Evolutionary conservation across 2,113 vertebrate species (phyloP).

Genomic region (Limnothrissa miodon): DNA sequence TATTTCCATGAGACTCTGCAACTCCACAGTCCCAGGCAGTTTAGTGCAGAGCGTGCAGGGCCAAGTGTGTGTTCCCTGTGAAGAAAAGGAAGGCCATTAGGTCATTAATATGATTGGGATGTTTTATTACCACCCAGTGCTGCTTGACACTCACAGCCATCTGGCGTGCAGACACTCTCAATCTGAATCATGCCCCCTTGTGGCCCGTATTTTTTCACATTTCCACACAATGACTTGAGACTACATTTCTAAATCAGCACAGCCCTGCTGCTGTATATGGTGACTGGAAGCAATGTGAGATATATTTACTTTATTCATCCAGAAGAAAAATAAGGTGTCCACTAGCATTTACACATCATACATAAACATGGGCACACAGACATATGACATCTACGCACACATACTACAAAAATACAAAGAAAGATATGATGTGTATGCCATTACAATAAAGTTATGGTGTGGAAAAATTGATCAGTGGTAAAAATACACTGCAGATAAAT

Average conservation of each 20-base stretch:
- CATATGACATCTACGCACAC: no score
- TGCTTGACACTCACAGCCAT: slow-evolving; percentile 32
- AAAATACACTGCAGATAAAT: no score
- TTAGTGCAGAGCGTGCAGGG: not conserved
- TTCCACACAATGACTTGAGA: not conserved
- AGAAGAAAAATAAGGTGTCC: no score
- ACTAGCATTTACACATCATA: no score
- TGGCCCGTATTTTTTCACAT: not conserved
- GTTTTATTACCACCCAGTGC: slow-evolving; percentile 35
- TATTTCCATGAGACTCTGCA: not conserved
- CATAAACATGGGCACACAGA: no score
- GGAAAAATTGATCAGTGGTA: no score
- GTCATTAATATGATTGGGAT: slow-evolving; percentile 36
- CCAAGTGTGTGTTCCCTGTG: slow-evolving; percentile 17
- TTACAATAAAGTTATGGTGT: no score
- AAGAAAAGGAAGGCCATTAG: slow-evolving; percentile 25
- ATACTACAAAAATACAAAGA: no score
- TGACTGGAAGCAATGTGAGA: no score
- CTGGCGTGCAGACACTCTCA: not conserved
- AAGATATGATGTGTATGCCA: no score
- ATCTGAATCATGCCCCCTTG: not conserved
- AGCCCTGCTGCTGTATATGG: not conserved
- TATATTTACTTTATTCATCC: no score
- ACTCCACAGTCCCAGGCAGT: not conserved
- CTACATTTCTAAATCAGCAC: not conserved